Base-by-base conservation (phyloP, 2,797 vertebrate genomes). In the Myoxocephalus aenaeus region DNA sequence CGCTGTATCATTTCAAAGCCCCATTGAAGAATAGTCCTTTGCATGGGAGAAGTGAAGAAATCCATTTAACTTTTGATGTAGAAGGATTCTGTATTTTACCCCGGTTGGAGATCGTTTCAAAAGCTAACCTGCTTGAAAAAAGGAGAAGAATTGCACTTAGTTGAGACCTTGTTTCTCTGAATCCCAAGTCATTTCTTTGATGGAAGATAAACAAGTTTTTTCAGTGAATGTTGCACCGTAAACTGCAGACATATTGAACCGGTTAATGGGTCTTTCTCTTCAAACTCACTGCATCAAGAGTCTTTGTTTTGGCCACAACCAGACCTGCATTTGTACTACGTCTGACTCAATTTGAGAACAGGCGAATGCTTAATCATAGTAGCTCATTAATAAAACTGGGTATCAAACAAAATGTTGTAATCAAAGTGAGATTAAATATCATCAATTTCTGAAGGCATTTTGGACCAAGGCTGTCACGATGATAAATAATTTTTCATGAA, bases 401-500 rank as follows among this genome's bases (percentile, higher is more conserved):
- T 56, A 48, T 69, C 29, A 29, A n/a, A 27, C 32, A 25, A 75
- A 73, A 68, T 71, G 12, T 65, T 74, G 40, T 32, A 61, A 66
- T 79, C 7, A 32, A 75, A 61, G 32, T 1, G 1, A 75, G 65
- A 70, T 80, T 53, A 76, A 76, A 77, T 42, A 53, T 64, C 13
- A 58, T 15, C 11, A 20, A 40, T 59, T 67, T 77, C 17, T 67
- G 15, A 75, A 22, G 22, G 27, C 12, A 63, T 79, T 78, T 69
- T 29, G 34, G 40, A 75, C 63, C 44, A 51, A 54, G 57, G 42
- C 34, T 58, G 38, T 67, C 38, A 66, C 10, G 36, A 61, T 70
- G 20, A 73, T 54, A 7, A 65, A 69, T 61, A 15, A 58, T 54
- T 77, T 36, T 79, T 32, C 34, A 25, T 32, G 14, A 70, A 50